Conservation (phyloP, 2,888 invertebrate species). For the Oligia strigilis region DNA sequence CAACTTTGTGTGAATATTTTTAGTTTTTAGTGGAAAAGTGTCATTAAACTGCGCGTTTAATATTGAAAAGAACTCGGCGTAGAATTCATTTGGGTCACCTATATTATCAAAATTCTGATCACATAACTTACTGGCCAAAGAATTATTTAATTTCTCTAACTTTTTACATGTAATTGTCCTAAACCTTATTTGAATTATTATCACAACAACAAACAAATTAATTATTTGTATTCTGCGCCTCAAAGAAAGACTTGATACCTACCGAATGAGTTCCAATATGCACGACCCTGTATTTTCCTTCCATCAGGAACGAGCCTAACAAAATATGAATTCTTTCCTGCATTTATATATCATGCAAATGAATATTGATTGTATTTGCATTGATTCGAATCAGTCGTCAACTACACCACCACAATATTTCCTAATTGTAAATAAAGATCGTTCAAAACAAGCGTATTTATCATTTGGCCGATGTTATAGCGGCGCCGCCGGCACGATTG, state of each 20-base stretch:
- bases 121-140: too few relatives aligned
- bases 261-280: background rate
- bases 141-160: too few relatives aligned
- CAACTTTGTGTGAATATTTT: too few relatives aligned
- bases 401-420: slow-evolving; percentile 8
- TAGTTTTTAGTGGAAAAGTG: too few relatives aligned
- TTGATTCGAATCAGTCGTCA: slow-evolving; percentile 2
- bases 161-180: too few relatives aligned
- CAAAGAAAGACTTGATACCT: background rate
- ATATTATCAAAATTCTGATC: too few relatives aligned
- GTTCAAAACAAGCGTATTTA: slow-evolving; percentile 65
- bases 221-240: background rate
- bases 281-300: background rate
- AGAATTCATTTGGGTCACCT: too few relatives aligned
- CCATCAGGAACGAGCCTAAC: background rate
- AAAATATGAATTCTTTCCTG: background rate
- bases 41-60: too few relatives aligned
- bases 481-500: slow-evolving; percentile 56
- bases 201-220: background rate
- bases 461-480: slow-evolving; percentile 69
- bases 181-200: too few relatives aligned
- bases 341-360: slow-evolving; percentile 15
- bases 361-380: slow-evolving; percentile 16
- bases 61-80: too few relatives aligned
- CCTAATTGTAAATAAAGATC: slow-evolving; percentile 39